Base-by-base conservation (phyloP, 2,113 vertebrate species). In the Ameiurus melas region DNA sequence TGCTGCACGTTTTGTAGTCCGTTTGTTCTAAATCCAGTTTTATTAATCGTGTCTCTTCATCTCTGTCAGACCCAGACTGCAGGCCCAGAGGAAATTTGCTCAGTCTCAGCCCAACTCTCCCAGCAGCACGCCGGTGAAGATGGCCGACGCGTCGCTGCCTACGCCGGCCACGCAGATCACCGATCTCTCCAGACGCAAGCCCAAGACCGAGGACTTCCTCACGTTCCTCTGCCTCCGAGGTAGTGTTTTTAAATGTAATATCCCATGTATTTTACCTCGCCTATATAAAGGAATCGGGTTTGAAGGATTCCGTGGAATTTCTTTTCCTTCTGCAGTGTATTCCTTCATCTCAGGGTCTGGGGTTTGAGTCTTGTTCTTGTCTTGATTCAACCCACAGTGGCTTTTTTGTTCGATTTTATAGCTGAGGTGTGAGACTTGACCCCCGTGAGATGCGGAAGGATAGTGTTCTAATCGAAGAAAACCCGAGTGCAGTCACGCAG, bases 201-300 rank as follows among this genome's bases (percentile, higher is more conserved):
- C 98, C 94, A 99, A 99, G 95, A 99, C 98, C 22, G 98, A 99
- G 96, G 98, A 99, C 96, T 99, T 99, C 94, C 98, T 99, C 92
- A 99, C 98, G 84, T 99, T 99, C 95, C 97, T 99, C 94, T 99
- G 98, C 95, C 98, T 99, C 94, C 96, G 98, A 98, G 98, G 98
- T 99, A 96, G 47, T 51, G 53, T 17, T n/a, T 36, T 20, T 13
- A 14, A 5, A 14, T 51, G 6, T 3, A 8, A 13, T 22, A 51
- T 51, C 25, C 0, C 36, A 7, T 33, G 14, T 81, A 12, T 60
- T 25, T 22, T 82, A 60, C 20, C 5, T 4, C 2, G 22, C 2
- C n/a, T 58, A 0, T 47, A 33, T 60, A 17, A 36, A 53, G 47
- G 43, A 51, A 16, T n/a, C 7, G 16, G 25, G 20, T 77, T 47